Percentiles rank a stretch among this genome's conserved stretches.
These are phyloP conservation scores for Campoletis raptor DNA, from an alignment of 2,888 invertebrate species.

Conservation along the genomic window DNA sequence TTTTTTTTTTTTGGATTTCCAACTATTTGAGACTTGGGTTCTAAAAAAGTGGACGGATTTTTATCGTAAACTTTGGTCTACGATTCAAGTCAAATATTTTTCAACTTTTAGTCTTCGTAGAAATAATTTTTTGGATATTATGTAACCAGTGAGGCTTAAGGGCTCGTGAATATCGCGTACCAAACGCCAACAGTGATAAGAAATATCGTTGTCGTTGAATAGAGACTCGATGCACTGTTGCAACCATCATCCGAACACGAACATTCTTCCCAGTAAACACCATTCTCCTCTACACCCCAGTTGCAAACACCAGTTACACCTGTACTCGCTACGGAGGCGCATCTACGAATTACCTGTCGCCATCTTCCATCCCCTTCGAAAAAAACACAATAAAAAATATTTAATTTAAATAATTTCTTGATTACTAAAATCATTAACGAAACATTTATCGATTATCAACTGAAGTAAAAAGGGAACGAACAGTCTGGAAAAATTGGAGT, in stretches of 20 bases:
- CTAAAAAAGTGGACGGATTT: not conserved
- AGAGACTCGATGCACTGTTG: constrained; percentile 86
- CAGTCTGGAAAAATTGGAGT: not conserved
- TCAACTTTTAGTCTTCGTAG: not conserved
- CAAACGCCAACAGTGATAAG: constrained; percentile 59
- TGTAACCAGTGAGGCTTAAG: not conserved
- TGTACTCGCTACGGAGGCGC: constrained; percentile 95
- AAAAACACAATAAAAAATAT: constrained; percentile 45
- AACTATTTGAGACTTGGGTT: no score
- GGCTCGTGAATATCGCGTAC: constrained; percentile 53
- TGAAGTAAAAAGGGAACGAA: no score
- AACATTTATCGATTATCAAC: not conserved
- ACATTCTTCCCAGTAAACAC: constrained; percentile 98
- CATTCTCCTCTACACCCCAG: constrained; percentile 98
- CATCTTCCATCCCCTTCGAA: constrained; percentile 97
- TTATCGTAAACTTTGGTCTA: not conserved
- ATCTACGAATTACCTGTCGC: constrained; percentile 95
- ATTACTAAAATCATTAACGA: not conserved
- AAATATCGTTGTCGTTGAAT: constrained; percentile 57
- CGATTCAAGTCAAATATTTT: constrained; percentile 14
- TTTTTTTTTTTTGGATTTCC: not conserved
- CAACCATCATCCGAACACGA: constrained; percentile 97
- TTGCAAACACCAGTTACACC: constrained; percentile 98
- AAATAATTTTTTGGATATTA: not conserved
- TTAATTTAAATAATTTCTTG: not conserved